phyloP scores from a whole-genome alignment of 2,113 vertebrate genomes.

The Pleuronectes platessa region DNA sequence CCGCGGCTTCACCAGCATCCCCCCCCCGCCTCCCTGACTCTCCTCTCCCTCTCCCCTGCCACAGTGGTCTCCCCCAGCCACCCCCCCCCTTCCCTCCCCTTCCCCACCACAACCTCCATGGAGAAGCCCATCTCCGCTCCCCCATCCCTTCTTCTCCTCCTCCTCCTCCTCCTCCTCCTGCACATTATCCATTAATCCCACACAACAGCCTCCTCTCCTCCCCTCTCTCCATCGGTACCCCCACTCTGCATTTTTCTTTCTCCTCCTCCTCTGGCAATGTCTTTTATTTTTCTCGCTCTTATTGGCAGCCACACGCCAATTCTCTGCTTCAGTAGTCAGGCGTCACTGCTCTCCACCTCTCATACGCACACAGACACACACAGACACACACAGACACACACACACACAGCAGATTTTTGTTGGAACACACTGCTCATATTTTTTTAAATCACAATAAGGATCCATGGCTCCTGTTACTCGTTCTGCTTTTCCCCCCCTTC shows the following conservation, averaged over 20 bases:
- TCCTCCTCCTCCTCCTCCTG: constrained; percentile 19
- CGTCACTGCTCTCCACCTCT: constrained; percentile 81
- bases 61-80: constrained; percentile 72
- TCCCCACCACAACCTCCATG: constrained; percentile 48
- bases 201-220: constrained; percentile 61
- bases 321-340: constrained; percentile 74
- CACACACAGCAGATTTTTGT: constrained; percentile 1
- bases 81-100: constrained; percentile 45
- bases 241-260: not conserved
- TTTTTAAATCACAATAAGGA: constrained; percentile 17
- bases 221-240: constrained; percentile 44
- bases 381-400: constrained; percentile 1
- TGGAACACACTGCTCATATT: constrained; percentile 15
- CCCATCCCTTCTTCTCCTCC: constrained; percentile 7
- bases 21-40: constrained; percentile 55
- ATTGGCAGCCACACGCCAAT: constrained; percentile 51
- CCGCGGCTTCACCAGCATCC: constrained; percentile 61
- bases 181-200: constrained; percentile 66
- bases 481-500: not conserved
- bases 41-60: constrained; percentile 60
- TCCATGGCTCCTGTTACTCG: not conserved
- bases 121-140: constrained; percentile 69
- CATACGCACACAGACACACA: constrained; percentile 56
- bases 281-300: constrained; percentile 60
- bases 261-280: not conserved